Evolutionary conservation across 2,113 vertebrate genomes (phyloP).

Genomic region (Pogona vitticeps): DNA sequence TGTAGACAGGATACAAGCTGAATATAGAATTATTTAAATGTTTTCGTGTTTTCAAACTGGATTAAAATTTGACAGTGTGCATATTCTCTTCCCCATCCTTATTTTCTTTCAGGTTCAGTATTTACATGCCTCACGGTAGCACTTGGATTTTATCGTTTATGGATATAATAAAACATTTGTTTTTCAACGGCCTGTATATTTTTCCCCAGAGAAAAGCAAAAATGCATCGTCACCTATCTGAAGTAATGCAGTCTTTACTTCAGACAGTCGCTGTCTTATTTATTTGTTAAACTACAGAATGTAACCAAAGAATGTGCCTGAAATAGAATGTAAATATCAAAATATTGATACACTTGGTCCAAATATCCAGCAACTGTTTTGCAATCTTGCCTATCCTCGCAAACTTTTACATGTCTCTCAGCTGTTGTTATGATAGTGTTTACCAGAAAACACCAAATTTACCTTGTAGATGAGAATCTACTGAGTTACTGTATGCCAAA

Average conservation of each 20-base stretch:
- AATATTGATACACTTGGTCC: constrained; percentile 12
- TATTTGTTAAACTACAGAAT: constrained; percentile 58
- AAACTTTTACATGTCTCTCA: not conserved
- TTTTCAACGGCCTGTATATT: constrained; percentile 53
- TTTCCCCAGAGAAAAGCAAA: constrained; percentile 38
- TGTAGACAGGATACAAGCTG: not conserved
- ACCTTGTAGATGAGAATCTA: not conserved
- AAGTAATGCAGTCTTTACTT: constrained; percentile 44
- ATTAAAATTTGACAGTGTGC: constrained; percentile 33
- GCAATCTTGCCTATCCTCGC: not conserved
- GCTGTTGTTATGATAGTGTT: not conserved
- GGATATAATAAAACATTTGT: constrained; percentile 70
- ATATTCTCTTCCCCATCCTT: constrained; percentile 2
- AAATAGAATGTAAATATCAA: not conserved
- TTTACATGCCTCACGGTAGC: constrained; percentile 85
- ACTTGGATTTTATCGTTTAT: constrained; percentile 85
- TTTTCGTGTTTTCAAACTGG: not conserved
- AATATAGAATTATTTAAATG: not conserved
- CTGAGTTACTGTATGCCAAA: not conserved
- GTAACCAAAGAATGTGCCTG: constrained; percentile 57
- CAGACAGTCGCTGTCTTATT: constrained; percentile 38
- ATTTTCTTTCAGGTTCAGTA: constrained; percentile 76
- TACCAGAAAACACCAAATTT: fast-evolving
- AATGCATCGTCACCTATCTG: constrained; percentile 21
- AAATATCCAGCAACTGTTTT: not conserved